Evolutionary conservation across 2,888 invertebrate genomes (phyloP).

Genomic region (Spisula solida): DNA sequence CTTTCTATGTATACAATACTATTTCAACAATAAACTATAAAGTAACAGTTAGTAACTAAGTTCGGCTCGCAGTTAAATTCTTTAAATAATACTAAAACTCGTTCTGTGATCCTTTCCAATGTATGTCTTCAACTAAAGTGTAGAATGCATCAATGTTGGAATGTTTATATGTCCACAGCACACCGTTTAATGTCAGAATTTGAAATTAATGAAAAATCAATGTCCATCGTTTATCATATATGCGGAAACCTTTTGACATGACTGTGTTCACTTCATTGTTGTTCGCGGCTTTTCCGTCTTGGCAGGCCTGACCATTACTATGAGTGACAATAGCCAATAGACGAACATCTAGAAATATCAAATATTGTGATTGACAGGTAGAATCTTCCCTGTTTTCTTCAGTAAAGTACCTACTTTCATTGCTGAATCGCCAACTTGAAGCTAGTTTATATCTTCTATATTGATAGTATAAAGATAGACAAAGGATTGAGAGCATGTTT

Average conservation of each 20-base stretch:
- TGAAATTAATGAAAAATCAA: conserved; percentile 19
- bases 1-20: not conserved
- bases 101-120: not conserved
- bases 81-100: not conserved
- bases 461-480: no score
- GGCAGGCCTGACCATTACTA: not conserved
- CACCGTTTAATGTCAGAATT: not conserved
- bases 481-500: no score
- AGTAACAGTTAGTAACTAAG: not conserved
- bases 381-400: not conserved
- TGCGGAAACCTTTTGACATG: not conserved
- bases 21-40: not conserved
- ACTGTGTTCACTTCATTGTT: not conserved
- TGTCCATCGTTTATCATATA: not conserved
- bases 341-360: not conserved
- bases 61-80: not conserved
- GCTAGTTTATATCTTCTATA: no score
- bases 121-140: not conserved
- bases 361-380: not conserved
- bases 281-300: not conserved
- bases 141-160: not conserved
- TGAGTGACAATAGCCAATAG: conserved; percentile 14
- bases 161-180: not conserved
- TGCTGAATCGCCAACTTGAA: not conserved
- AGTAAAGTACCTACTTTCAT: not conserved